A percentile compares a stretch with the other conserved stretches of the same genome.
Conservation (phyloP, 2,888 invertebrate genomes). For the Folsomia manolachei region DNA sequence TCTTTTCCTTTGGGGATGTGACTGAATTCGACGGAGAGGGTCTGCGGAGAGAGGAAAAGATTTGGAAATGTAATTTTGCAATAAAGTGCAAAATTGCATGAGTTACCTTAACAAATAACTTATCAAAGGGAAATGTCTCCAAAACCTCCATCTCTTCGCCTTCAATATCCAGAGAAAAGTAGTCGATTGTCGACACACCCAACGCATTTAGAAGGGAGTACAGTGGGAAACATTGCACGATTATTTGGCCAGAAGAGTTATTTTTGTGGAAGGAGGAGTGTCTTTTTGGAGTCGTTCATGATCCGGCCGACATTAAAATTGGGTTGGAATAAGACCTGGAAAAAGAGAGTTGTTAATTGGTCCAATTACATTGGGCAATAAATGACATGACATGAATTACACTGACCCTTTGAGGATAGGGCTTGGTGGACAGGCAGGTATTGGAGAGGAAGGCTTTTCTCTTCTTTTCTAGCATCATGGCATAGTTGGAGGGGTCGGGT, state of each 20-base stretch:
- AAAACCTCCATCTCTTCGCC: slow-evolving; percentile 54
- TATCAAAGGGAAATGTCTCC: slow-evolving; percentile 54
- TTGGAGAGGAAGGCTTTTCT: slow-evolving; percentile 53
- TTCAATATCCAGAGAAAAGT: slow-evolving; percentile 55
- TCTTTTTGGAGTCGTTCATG: neutral
- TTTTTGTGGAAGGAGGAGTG: no score
- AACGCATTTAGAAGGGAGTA: slow-evolving; percentile 54
- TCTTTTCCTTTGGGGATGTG: slow-evolving; percentile 49
- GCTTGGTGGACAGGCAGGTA: slow-evolving; percentile 52
- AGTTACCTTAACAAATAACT: slow-evolving; percentile 52
- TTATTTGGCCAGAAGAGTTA: neutral
- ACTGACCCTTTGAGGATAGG: slow-evolving; percentile 48
- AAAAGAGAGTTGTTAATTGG: no score
- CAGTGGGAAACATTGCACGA: slow-evolving; percentile 54
- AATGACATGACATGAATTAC: no score
- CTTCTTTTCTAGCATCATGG: slow-evolving; percentile 51
- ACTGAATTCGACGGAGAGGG: slow-evolving; percentile 51
- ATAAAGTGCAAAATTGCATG: neutral
- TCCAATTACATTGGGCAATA: neutral
- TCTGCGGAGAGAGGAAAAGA: slow-evolving; percentile 35
- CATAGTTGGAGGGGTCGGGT: slow-evolving; percentile 53
- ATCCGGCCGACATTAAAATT: slow-evolving; percentile 23
- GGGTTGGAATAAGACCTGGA: slow-evolving; percentile 17
- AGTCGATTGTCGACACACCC: slow-evolving; percentile 53
- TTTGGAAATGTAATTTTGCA: neutral